These are phyloP conservation scores for Penaeus monodon DNA, from an alignment of 2,888 invertebrate species.

Conservation along the genomic window DNA sequence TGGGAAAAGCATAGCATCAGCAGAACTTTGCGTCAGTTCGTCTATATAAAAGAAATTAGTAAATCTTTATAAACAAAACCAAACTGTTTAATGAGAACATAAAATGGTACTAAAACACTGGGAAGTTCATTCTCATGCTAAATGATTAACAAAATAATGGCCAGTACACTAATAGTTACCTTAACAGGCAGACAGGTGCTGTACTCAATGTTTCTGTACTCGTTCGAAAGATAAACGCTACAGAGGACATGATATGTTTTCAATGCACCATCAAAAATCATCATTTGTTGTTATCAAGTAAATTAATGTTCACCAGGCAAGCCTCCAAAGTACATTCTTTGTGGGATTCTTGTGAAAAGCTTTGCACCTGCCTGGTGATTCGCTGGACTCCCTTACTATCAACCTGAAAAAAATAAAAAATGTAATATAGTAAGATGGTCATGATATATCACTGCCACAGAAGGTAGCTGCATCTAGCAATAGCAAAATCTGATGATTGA, in stretches of 20 bases:
- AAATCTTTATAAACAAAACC: too few relatives aligned
- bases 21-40: too few relatives aligned
- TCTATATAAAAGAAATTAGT: too few relatives aligned
- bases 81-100: too few relatives aligned
- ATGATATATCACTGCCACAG: too few relatives aligned
- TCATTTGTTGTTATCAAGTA: conserved; percentile 78
- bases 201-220: conserved; percentile 86
- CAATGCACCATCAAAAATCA: conserved; percentile 85
- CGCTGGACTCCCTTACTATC: conserved; percentile 68
- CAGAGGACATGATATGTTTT: conserved; percentile 83
- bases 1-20: too few relatives aligned
- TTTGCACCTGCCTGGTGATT: conserved; percentile 66
- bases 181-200: conserved; percentile 86
- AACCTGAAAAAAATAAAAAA: conserved; percentile 30
- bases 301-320: conserved; percentile 78
- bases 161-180: conserved; percentile 69
- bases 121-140: too few relatives aligned
- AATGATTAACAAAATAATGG: not conserved
- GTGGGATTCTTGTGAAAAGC: conserved; percentile 71
- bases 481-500: not conserved
- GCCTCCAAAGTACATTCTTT: conserved; percentile 91
- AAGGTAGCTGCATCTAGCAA: too few relatives aligned
- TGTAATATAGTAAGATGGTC: not conserved
- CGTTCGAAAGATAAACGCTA: conserved; percentile 83
- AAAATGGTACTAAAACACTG: too few relatives aligned